Percentiles rank a stretch among this genome's conserved stretches.
Evolutionary conservation across 2,888 invertebrate genomes (phyloP).

Genomic region (Homarus gammarus): DNA sequence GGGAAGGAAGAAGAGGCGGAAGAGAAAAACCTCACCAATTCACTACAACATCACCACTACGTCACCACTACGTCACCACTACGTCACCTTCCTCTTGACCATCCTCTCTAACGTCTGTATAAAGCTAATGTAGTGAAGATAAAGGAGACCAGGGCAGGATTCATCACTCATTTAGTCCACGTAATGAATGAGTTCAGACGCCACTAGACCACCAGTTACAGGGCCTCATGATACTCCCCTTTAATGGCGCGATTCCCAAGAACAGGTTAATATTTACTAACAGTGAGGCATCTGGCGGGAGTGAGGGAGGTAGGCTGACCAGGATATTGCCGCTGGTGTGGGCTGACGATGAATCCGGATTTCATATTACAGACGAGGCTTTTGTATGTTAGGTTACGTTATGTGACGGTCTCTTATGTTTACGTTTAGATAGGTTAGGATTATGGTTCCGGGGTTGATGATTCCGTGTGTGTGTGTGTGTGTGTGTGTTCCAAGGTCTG

Average conservation of each 20-base stretch:
- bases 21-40: too few relatives aligned
- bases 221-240: not conserved
- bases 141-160: too few relatives aligned
- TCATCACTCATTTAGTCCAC: not conserved
- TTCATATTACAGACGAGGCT: not conserved
- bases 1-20: too few relatives aligned
- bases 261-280: not conserved
- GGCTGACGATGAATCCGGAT: not conserved
- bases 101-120: not conserved
- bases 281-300: not conserved
- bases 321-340: not conserved
- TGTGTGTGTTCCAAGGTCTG: not conserved
- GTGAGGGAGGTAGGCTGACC: too few relatives aligned
- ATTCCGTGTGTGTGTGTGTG: not conserved
- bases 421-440: not conserved
- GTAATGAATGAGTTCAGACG: not conserved
- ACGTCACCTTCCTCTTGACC: not conserved
- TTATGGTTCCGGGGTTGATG: not conserved
- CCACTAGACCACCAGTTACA: not conserved
- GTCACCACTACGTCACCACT: too few relatives aligned
- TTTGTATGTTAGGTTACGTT: not conserved
- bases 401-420: not conserved
- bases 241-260: not conserved
- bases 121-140: too few relatives aligned
- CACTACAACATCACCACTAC: too few relatives aligned